These are phyloP conservation scores for Aurelia coerulea DNA, from an alignment of 30 jellyfish, hydroid and myxozoan genomes.

Conservation along the genomic window DNA sequence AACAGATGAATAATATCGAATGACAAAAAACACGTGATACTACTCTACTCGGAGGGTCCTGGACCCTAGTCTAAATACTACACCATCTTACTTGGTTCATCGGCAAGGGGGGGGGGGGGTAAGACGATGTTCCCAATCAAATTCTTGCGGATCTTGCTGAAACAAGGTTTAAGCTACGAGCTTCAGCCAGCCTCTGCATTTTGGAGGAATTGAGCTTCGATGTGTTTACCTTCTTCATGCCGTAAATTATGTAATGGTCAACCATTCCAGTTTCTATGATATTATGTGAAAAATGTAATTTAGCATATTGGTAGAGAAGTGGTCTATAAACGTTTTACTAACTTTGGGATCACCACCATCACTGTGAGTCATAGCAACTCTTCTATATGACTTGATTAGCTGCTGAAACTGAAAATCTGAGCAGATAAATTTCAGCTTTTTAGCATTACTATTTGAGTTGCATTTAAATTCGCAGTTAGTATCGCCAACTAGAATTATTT, in stretches of 20 bases:
- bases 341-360: not conserved
- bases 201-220: not conserved
- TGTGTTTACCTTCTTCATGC: slow-evolving; percentile 27
- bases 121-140: slow-evolving; percentile 25
- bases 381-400: slow-evolving; percentile 17
- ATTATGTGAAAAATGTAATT: no score
- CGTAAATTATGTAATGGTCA: slow-evolving; percentile 20
- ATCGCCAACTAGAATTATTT: slow-evolving; percentile 28
- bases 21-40: no score
- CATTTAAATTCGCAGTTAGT: slow-evolving; percentile 34
- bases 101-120: not conserved
- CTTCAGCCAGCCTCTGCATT: slow-evolving; percentile 25
- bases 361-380: slow-evolving; percentile 29
- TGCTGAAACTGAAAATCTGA: slow-evolving; percentile 42
- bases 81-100: slow-evolving; percentile 12
- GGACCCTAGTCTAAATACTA: no score
- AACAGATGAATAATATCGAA: no score
- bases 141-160: slow-evolving; percentile 18
- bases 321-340: slow-evolving; percentile 32
- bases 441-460: not conserved
- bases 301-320: no score
- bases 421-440: not conserved
- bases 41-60: no score
- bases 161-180: slow-evolving; percentile 31
- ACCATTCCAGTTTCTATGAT: no score